Evolutionary conservation across 1,140 invertebrate species (phyloP).

Genomic region (Oncopodura yosiiana): DNA sequence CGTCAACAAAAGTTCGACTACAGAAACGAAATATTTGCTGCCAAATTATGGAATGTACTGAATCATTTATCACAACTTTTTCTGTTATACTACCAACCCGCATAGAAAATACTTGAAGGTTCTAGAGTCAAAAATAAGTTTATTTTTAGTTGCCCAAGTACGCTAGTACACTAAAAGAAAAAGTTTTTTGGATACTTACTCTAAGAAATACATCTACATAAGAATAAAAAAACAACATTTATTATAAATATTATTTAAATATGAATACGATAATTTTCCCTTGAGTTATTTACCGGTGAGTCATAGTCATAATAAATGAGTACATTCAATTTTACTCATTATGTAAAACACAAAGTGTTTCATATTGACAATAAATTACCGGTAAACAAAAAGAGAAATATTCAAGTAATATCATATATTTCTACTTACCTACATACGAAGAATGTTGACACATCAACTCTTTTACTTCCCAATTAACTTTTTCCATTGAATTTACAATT

Average conservation of each 20-base stretch:
- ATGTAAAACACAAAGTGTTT: no score
- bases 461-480: constrained; percentile 91
- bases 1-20: constrained; percentile 81
- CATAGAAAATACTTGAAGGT: constrained; percentile 66
- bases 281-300: no score
- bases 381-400: no score
- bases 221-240: background rate
- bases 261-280: no score
- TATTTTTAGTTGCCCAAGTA: background rate
- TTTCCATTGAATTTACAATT: constrained; percentile 71
- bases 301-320: no score
- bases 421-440: constrained; percentile 67
- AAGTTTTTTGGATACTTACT: constrained; percentile 40
- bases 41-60: constrained; percentile 63
- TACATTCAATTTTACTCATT: no score
- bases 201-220: constrained; percentile 56
- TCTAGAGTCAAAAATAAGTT: constrained; percentile 42
- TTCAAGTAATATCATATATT: no score
- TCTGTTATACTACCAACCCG: constrained; percentile 58
- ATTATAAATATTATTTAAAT: background rate
- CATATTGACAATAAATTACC: no score
- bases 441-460: constrained; percentile 94
- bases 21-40: constrained; percentile 72
- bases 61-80: constrained; percentile 57
- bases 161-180: no score